Percentiles rank a stretch among this genome's conserved stretches.
Evolutionary conservation across 2,888 invertebrate species (phyloP).

Genomic region (Xanthia icteritia): DNA sequence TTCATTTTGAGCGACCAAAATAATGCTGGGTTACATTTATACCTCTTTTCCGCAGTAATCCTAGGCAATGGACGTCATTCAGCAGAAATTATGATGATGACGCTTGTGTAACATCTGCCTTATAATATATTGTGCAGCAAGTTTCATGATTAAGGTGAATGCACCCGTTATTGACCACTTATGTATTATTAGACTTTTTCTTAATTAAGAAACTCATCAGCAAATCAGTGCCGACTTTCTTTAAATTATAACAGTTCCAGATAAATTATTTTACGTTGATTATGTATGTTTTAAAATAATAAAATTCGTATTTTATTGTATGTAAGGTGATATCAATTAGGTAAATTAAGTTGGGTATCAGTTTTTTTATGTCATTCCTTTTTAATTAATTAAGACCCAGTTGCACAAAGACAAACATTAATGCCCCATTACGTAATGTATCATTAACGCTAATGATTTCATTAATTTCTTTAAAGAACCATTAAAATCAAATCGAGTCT

Average conservation of each 20-base stretch:
- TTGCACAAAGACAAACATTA: no score
- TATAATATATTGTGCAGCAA: not conserved
- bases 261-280: conserved; percentile 8
- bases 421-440: no score
- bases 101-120: not conserved
- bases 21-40: no score
- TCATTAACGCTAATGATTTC: no score
- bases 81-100: not conserved
- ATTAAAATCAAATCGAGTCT: no score
- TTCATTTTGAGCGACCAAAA: not conserved
- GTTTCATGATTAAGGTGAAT: conserved; percentile 44
- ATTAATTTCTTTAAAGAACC: no score
- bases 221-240: conserved; percentile 48
- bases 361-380: not conserved
- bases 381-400: no score
- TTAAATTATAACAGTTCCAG: conserved; percentile 18
- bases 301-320: not conserved
- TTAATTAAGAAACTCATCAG: conserved; percentile 34
- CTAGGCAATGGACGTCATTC: no score
- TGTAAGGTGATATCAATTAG: no score
- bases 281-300: conserved; percentile 17
- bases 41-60: not conserved
- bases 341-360: no score
- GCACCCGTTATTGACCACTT: conserved; percentile 34
- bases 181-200: conserved; percentile 25